A percentile compares a stretch with the other conserved stretches of the same genome.
These are phyloP conservation scores for Acridotheres tristis DNA, from an alignment of 2,797 vertebrate genomes.

Conservation along the genomic window DNA sequence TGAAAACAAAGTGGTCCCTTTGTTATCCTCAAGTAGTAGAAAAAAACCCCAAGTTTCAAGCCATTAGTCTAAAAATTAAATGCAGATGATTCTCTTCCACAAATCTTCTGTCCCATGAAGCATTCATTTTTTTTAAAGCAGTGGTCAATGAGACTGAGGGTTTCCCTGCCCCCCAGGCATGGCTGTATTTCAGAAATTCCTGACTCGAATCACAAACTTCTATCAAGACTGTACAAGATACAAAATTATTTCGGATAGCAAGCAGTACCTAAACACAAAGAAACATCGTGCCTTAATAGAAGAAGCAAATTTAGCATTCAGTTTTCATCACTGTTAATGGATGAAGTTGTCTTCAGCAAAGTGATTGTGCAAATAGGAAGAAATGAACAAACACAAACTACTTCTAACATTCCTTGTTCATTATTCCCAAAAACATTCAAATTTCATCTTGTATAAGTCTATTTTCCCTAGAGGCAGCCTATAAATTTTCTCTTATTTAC, in stretches of 20 bases:
- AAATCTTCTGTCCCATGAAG: background rate
- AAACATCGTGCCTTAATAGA: background rate
- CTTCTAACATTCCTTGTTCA: background rate
- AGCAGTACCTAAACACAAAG: background rate
- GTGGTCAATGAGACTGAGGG: background rate
- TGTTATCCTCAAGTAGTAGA: background rate
- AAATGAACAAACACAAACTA: background rate
- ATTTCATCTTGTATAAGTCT: slow-evolving; percentile 28
- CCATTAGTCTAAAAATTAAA: background rate
- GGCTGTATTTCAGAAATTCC: background rate
- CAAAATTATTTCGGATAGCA: background rate
- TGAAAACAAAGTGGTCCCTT: slow-evolving; percentile 4
- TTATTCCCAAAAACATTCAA: background rate
- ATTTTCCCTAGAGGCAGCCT: slow-evolving; percentile 57
- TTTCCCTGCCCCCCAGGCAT: background rate
- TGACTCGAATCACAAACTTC: background rate
- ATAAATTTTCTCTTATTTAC: slow-evolving; percentile 66
- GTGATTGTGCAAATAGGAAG: background rate
- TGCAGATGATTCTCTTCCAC: background rate
- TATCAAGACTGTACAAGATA: background rate
- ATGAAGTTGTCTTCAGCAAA: background rate
- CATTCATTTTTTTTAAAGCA: background rate
- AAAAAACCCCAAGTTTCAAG: background rate
- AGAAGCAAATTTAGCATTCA: background rate
- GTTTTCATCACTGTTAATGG: background rate